phyloP scores from a whole-genome alignment of 92 coral and sea anemone genomes.

The Heteractis magnifica region DNA sequence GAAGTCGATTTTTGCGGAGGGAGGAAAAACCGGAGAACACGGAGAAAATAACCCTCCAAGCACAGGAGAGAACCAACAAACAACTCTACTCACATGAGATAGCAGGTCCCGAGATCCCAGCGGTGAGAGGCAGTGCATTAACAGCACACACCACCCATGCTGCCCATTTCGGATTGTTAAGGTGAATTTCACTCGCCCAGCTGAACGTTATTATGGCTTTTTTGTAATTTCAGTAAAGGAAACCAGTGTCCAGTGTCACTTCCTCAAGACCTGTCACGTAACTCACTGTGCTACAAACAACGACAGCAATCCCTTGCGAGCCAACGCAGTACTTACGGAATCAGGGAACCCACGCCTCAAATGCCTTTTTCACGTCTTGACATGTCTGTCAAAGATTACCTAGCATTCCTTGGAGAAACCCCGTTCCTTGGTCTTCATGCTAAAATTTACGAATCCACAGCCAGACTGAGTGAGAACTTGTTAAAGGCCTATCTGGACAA shows the following conservation, averaged over 20 bases:
- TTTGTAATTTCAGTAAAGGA: neutral
- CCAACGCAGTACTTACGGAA: neutral
- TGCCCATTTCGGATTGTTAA: too few relatives aligned
- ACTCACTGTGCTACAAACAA: slow-evolving; percentile 9
- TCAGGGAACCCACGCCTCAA: slow-evolving; percentile 1
- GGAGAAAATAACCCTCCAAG: too few relatives aligned
- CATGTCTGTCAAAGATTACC: neutral
- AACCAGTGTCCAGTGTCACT: slow-evolving; percentile 12
- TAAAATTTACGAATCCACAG: neutral
- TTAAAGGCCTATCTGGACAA: neutral
- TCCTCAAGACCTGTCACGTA: slow-evolving; percentile 8
- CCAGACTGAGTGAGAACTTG: neutral
- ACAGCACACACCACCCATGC: too few relatives aligned
- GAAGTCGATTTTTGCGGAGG: too few relatives aligned
- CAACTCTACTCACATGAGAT: too few relatives aligned
- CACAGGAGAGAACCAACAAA: too few relatives aligned
- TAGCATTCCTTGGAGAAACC: neutral
- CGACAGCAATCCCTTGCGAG: neutral
- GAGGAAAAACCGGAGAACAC: too few relatives aligned
- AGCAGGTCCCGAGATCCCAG: too few relatives aligned
- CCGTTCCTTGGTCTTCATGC: slow-evolving; percentile 13
- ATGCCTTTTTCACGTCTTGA: slow-evolving; percentile 15
- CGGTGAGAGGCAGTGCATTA: too few relatives aligned
- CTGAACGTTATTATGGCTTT: neutral
- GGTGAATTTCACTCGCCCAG: too few relatives aligned